phyloP scores from a whole-genome alignment of 2,888 invertebrate genomes.

The Watsonalla binaria region DNA sequence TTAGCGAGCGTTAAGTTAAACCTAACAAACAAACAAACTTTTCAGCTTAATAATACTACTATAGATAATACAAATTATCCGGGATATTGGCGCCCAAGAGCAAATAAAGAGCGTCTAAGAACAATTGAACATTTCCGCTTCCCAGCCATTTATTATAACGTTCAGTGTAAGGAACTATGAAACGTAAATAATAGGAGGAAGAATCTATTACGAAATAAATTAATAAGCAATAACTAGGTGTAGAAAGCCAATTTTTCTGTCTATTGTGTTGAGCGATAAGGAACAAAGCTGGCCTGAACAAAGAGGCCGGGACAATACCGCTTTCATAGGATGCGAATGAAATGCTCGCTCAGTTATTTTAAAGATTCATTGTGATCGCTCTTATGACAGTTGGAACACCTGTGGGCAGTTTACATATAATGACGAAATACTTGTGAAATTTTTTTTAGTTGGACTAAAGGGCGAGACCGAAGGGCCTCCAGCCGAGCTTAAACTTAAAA shows the following conservation, averaged over 20 bases:
- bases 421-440: not conserved
- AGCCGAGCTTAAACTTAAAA: too few relatives aligned
- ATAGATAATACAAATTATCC: too few relatives aligned
- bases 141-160: not conserved
- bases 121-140: not conserved
- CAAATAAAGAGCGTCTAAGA: not conserved
- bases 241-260: constrained; percentile 65
- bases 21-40: too few relatives aligned
- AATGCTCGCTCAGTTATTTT: constrained; percentile 19
- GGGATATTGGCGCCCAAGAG: too few relatives aligned
- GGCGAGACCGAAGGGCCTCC: too few relatives aligned
- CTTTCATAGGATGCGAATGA: constrained; percentile 19
- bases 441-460: too few relatives aligned
- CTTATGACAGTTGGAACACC: constrained; percentile 8
- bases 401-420: constrained; percentile 4
- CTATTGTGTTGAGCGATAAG: constrained; percentile 53
- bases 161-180: not conserved
- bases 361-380: constrained; percentile 16
- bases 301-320: constrained; percentile 25
- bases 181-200: constrained; percentile 27
- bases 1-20: too few relatives aligned
- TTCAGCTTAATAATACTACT: too few relatives aligned
- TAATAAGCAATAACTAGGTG: constrained; percentile 41
- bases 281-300: constrained; percentile 44
- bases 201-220: constrained; percentile 57